Conservation (phyloP, 2,113 vertebrate species). For the Gymnorhina tibicen region DNA sequence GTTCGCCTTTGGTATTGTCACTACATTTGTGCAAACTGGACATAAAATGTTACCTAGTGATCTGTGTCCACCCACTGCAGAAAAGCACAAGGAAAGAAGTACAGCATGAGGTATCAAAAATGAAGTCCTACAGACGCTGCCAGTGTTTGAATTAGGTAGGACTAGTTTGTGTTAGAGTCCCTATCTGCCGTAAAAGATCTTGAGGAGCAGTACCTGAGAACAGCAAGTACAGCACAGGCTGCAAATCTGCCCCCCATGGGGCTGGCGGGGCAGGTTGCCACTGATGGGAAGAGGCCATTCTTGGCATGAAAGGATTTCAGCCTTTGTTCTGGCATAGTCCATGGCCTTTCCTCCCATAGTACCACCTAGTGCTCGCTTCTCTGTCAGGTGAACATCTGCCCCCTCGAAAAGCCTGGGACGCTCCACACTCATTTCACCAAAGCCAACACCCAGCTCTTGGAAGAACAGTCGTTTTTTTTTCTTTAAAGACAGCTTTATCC, state of each 20-base stretch:
- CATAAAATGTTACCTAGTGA: neutral
- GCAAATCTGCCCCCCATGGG: neutral
- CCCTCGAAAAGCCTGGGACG: neutral
- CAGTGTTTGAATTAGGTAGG: neutral
- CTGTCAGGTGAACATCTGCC: neutral
- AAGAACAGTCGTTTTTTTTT: neutral
- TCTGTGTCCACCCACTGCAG: neutral
- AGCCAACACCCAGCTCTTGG: neutral
- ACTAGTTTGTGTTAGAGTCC: neutral
- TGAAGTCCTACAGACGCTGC: neutral
- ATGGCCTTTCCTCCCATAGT: neutral
- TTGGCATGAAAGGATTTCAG: neutral
- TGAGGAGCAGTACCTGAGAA: neutral
- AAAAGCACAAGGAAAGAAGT: neutral
- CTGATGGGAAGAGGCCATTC: neutral
- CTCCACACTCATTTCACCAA: neutral
- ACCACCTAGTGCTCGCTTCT: neutral
- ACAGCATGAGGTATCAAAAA: fast-evolving
- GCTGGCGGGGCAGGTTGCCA: neutral
- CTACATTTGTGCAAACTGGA: neutral
- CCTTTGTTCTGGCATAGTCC: neutral
- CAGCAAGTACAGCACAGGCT: neutral
- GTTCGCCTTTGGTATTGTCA: neutral
- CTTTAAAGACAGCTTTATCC: neutral
- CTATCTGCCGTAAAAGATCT: neutral